Conservation (phyloP, 2,888 invertebrate species). For the Drosophila austrosaltans region DNA sequence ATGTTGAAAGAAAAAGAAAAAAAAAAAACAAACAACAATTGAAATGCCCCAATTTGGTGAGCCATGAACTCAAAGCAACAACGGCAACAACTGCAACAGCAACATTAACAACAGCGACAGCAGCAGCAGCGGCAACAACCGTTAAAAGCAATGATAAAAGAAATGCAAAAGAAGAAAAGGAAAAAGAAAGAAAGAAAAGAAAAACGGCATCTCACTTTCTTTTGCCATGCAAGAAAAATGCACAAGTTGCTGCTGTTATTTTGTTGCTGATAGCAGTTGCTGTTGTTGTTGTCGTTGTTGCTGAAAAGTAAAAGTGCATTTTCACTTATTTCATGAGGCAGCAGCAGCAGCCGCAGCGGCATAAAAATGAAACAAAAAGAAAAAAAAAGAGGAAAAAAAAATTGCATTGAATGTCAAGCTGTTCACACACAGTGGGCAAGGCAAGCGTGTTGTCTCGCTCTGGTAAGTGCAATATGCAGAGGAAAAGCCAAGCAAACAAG, state of each 20-base stretch:
- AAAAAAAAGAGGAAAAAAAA: slow-evolving; percentile 49
- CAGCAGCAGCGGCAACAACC: slow-evolving; percentile 37
- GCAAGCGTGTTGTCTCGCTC: slow-evolving; percentile 55
- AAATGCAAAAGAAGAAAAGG: slow-evolving; percentile 56
- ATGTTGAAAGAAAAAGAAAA: slow-evolving; percentile 46
- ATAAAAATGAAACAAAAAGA: slow-evolving; percentile 40
- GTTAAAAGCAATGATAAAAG: slow-evolving; percentile 66
- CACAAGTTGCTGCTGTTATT: slow-evolving; percentile 44
- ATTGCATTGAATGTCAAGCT: slow-evolving; percentile 79
- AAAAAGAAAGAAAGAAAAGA: slow-evolving; percentile 45
- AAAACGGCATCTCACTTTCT: slow-evolving; percentile 80
- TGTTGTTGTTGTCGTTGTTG: slow-evolving; percentile 30
- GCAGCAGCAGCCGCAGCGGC: slow-evolving; percentile 37
- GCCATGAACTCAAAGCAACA: slow-evolving; percentile 72
- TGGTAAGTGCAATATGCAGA: slow-evolving; percentile 54
- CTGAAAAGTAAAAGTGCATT: slow-evolving; percentile 82
- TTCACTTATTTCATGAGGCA: slow-evolving; percentile 81
- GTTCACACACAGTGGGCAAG: slow-evolving; percentile 55
- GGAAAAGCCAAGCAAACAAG: slow-evolving; percentile 55
- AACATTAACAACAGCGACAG: not conserved
- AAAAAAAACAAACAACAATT: slow-evolving; percentile 49
- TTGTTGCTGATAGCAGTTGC: slow-evolving; percentile 47
- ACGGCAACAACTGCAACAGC: slow-evolving; percentile 25
- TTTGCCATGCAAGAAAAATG: slow-evolving; percentile 66
- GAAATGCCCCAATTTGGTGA: slow-evolving; percentile 76